These are phyloP conservation scores for Trichopoda pennipes DNA, from an alignment of 2,888 invertebrate genomes.

Conservation along the genomic window DNA sequence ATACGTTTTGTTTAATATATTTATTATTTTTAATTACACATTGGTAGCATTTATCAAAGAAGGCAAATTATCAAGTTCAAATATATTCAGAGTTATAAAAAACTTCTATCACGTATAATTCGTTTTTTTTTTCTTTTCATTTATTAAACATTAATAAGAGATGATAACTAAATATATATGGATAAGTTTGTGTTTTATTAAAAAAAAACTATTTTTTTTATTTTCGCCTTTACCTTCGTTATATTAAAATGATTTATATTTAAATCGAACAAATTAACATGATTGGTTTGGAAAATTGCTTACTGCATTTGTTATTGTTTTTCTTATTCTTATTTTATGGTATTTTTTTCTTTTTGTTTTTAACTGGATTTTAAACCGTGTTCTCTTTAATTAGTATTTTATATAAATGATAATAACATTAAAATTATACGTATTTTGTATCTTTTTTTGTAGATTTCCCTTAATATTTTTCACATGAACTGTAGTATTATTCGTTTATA, in stretches of 20 bases:
- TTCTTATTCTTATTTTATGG: conserved; percentile 13
- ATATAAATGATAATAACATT: conserved; percentile 52
- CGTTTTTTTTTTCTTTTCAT: conserved; percentile 2
- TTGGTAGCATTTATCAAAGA: conserved; percentile 9
- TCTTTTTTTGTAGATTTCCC: conserved; percentile 38
- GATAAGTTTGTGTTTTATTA: conserved; percentile 31
- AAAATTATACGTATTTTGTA: conserved; percentile 51
- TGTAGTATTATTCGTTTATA: conserved; percentile 20
- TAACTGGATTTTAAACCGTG: conserved; percentile 34
- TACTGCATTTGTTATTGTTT: background rate
- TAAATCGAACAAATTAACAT: conserved; percentile 23
- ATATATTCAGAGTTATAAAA: conserved; percentile 21
- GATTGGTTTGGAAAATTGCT: conserved; percentile 7
- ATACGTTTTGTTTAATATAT: conserved; percentile 21
- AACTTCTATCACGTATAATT: conserved; percentile 60
- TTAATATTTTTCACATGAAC: conserved; percentile 47
- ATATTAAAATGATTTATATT: conserved; percentile 13
- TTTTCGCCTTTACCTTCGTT: conserved; percentile 10
- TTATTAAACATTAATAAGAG: conserved; percentile 42
- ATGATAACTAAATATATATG: conserved; percentile 36
- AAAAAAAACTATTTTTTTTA: conserved; percentile 50
- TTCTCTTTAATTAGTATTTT: conserved; percentile 30
- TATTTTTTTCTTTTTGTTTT: conserved; percentile 13
- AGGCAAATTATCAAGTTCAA: conserved; percentile 12
- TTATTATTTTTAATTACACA: conserved; percentile 26